These are phyloP conservation scores for Uria lomvia DNA, from an alignment of 2,113 vertebrate species.

Conservation along the genomic window DNA sequence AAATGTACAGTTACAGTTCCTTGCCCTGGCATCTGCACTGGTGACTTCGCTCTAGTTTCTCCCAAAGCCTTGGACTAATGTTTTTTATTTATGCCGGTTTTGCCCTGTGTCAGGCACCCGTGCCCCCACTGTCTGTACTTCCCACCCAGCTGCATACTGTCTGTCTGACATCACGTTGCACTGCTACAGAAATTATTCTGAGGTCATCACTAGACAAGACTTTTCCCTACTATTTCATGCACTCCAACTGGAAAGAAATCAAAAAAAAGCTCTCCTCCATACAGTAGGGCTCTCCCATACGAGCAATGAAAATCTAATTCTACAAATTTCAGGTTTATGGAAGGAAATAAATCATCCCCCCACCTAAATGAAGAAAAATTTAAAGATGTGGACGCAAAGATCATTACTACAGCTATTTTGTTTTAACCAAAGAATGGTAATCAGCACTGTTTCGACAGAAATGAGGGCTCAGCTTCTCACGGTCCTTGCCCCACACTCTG, in stretches of 20 bases:
- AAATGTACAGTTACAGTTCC: not conserved
- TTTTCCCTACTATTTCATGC: not conserved
- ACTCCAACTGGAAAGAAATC: not conserved
- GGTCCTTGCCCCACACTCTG: not conserved
- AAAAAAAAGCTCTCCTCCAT: not conserved
- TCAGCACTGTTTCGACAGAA: not conserved
- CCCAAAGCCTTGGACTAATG: not conserved
- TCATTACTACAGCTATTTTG: not conserved
- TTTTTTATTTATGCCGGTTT: not conserved
- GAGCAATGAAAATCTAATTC: not conserved
- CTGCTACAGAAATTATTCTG: not conserved
- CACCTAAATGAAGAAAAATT: not conserved
- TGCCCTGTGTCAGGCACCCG: not conserved
- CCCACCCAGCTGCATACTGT: not conserved
- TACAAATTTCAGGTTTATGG: not conserved
- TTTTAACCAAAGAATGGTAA: not conserved
- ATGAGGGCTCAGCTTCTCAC: not conserved
- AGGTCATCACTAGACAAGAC: not conserved
- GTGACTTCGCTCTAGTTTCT: slow-evolving; percentile 49
- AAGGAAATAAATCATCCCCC: not conserved
- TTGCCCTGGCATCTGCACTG: slow-evolving; percentile 19
- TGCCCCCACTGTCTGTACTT: not conserved
- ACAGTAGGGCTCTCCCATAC: not conserved
- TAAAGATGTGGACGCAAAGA: not conserved
- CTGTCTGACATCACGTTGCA: not conserved